Conservation (phyloP, 2,113 vertebrate genomes). For the Petrocephalus zakoni region DNA sequence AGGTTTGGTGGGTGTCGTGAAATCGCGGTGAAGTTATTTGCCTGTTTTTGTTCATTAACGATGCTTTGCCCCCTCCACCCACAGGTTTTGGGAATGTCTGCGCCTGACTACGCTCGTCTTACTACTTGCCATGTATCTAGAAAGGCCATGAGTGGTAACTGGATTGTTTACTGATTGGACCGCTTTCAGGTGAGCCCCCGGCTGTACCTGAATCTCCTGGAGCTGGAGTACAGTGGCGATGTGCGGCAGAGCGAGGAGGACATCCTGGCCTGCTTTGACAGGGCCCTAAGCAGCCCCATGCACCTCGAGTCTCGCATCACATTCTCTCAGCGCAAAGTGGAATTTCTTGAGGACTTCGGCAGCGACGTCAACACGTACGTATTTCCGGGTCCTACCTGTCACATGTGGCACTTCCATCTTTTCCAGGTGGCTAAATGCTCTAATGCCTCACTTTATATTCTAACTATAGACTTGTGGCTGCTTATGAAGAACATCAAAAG, state of each 20-base stretch:
- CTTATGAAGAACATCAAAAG: constrained; percentile 84
- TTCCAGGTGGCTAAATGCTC: neutral
- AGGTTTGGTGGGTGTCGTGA: neutral
- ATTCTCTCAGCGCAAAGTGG: constrained; percentile 93
- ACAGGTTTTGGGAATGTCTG: neutral
- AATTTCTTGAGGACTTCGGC: constrained; percentile 97
- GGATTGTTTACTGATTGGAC: neutral
- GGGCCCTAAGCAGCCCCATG: constrained; percentile 75
- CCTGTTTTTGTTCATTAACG: neutral
- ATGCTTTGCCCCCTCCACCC: neutral
- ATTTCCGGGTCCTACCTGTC: neutral
- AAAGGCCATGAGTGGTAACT: neutral
- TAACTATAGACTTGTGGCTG: constrained; percentile 70
- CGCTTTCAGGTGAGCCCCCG: constrained; percentile 76
- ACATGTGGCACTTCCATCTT: neutral
- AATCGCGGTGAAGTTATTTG: neutral
- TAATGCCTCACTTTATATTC: neutral
- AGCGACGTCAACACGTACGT: constrained; percentile 89
- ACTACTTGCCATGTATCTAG: neutral
- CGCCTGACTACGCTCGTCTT: neutral
- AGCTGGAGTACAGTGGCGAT: constrained; percentile 89
- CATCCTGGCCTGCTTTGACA: constrained; percentile 87
- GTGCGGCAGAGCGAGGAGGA: constrained; percentile 84
- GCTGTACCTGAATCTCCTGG: constrained; percentile 90
- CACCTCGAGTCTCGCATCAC: constrained; percentile 80